These are phyloP conservation scores for Ylistrum balloti DNA, from an alignment of 1,140 invertebrate species.

Conservation along the genomic window DNA sequence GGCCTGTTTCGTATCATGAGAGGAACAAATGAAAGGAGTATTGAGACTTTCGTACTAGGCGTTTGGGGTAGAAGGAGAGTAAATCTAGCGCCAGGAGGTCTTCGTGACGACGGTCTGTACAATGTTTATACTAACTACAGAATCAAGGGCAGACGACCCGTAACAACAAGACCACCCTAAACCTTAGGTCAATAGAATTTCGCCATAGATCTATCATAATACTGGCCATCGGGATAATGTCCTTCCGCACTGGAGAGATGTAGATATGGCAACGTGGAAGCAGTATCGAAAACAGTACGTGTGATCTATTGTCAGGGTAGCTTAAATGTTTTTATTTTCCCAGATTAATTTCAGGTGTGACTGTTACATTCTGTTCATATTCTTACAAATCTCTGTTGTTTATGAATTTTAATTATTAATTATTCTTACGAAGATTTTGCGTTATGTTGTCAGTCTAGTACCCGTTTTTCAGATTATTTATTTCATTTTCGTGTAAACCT, in stretches of 20 bases:
- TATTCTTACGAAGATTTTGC: too few relatives aligned
- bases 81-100: constrained; percentile 26
- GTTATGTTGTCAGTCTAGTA: too few relatives aligned
- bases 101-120: constrained; percentile 50
- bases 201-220: background rate
- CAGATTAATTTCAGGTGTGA: too few relatives aligned
- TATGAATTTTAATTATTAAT: too few relatives aligned
- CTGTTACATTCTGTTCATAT: too few relatives aligned
- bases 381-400: too few relatives aligned
- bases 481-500: too few relatives aligned
- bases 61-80: constrained; percentile 64
- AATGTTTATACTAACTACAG: constrained; percentile 48
- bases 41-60: constrained; percentile 79
- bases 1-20: constrained; percentile 79
- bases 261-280: background rate
- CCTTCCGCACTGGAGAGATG: background rate
- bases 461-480: too few relatives aligned
- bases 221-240: background rate
- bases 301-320: background rate
- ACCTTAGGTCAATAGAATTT: background rate
- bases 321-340: background rate
- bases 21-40: constrained; percentile 76
- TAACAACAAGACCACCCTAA: background rate
- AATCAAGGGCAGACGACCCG: constrained; percentile 36
- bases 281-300: too few relatives aligned